Base-by-base conservation (phyloP, 2,888 invertebrate genomes). In the Drosophila tanythrix region DNA sequence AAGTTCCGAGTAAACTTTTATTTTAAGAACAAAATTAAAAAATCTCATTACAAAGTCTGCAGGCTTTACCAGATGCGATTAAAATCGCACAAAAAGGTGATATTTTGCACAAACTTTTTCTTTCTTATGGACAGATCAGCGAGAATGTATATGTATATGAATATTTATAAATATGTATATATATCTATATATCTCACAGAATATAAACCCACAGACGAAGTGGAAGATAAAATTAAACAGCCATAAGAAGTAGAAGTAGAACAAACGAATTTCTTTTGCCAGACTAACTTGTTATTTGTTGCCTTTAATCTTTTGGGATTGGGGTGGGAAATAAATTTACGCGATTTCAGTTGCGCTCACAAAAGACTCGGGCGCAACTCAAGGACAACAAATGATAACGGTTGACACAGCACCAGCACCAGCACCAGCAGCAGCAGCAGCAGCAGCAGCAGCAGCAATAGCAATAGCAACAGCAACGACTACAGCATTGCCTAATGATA, bases 381-480 rank as follows among this genome's bases (percentile, higher is more conserved):
- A 90, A 89, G 87, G 87, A 87, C 90, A 87, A 89, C 90, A 87
- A 90, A 90, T 89, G 87, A 87, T 89, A 90, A 89, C 88, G 88
- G 85, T 84, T 89, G 80, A 77, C 82, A 78, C 65, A 68, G 65
- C 58, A 69, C 68, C 72, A 70, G 67, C 60, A 62, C 69, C 68
- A 48, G 60, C 70, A 65, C 38, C 48, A 70, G 18, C 25, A 48
- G 31, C 25, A 53, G 60, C 57, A 73, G 59, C 69, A 69, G 74
- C 56, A 64, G 66, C 64, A 52, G 51, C 57, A 65, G 51, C 56
- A 74, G 33, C 8, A 38, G 60, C 57, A 35, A 61, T 57, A 51
- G 46, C 58, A 66, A 48, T 8, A 48, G 27, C 56, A 21, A 67
- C 66, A 66, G 67, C 75, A 61, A 58, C 71, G 66, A 67, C 72